Conservation (phyloP, 1,140 invertebrate species). For the Hestina assimilis region DNA sequence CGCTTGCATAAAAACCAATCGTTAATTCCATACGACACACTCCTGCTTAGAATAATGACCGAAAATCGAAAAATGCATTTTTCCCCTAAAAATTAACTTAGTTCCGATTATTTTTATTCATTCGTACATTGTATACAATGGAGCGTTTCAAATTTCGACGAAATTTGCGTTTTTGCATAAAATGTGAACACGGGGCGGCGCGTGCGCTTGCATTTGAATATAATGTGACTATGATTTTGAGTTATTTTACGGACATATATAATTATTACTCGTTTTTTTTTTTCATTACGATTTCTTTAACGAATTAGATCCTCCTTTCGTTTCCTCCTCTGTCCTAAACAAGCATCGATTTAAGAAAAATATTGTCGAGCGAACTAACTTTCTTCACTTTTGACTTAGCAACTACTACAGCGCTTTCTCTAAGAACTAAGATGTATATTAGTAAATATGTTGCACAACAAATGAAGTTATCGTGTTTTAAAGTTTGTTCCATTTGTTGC, state of each 20-base stretch:
- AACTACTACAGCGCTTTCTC: too few relatives aligned
- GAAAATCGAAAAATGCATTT: constrained; percentile 52
- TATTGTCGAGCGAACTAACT: too few relatives aligned
- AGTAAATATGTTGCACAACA: too few relatives aligned
- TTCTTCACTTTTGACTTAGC: too few relatives aligned
- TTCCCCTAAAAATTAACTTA: constrained; percentile 65
- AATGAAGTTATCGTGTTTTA: too few relatives aligned
- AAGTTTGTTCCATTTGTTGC: too few relatives aligned
- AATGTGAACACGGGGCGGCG: constrained; percentile 55
- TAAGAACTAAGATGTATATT: too few relatives aligned
- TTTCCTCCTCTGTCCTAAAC: too few relatives aligned
- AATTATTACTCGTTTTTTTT: not conserved
- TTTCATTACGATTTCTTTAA: too few relatives aligned
- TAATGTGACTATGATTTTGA: constrained; percentile 30
- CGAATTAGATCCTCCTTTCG: too few relatives aligned
- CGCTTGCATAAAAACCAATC: constrained; percentile 61
- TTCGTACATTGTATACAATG: constrained; percentile 56
- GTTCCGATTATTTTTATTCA: constrained; percentile 72
- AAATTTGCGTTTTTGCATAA: constrained; percentile 79
- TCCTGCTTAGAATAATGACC: constrained; percentile 25
- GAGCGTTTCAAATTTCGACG: constrained; percentile 74
- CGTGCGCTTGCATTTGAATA: constrained; percentile 59
- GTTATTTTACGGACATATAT: too few relatives aligned
- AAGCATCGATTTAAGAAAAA: too few relatives aligned
- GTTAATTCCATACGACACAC: constrained; percentile 60